Evolutionary conservation across 1,140 invertebrate species (phyloP), one percentile per base, ranked within the genome.

Genomic region (Musca domestica): DNA sequence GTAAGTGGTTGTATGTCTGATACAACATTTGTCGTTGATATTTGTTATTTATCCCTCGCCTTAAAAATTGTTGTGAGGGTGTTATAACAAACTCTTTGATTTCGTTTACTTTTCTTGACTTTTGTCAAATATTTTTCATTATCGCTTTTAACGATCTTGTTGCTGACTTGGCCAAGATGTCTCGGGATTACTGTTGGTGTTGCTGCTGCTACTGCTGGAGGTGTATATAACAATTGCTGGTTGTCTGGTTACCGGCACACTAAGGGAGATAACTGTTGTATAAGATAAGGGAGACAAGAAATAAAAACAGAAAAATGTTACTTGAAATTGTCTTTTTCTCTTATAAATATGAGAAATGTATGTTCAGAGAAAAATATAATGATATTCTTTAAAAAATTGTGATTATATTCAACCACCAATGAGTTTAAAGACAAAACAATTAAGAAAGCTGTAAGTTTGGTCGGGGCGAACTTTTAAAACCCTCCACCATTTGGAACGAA

Each of bases 11-110:
- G 54, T 58, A 30, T 9, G 6, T 23, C 12, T 30, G 30, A 27
- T 12, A 27, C 9, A 46, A 63, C 25, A 46, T 46, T 10, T 25
- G 17, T 34, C 15, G 58, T 30, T 1, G 34, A 34, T 30, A 4
- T 63, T 63, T 63, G 20, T 61, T 23, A 22, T 46, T 0, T 20
- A 63, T 63, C 10, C 34, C 34, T 63, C 25, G 25, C 25, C 25
- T 63, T 63, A 34, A 19, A 25, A 34, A 46, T 63, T 25, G 58
- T 34, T 61, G 27, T 61, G 56, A 41, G 56, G 56, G 46, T 64
- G 61, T 2, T 65, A 46, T 25, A 47, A 49, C 48, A 49, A 15
- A 49, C 15, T 23, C 25, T 52, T 52, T 23, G 25, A 41, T 66
- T 66, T 49, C 14, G 2, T 23, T 65, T 48, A 46, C 20, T 66